These are phyloP conservation scores for Onthophagus taurus DNA, from an alignment of 1,140 invertebrate species.

Conservation along the genomic window DNA sequence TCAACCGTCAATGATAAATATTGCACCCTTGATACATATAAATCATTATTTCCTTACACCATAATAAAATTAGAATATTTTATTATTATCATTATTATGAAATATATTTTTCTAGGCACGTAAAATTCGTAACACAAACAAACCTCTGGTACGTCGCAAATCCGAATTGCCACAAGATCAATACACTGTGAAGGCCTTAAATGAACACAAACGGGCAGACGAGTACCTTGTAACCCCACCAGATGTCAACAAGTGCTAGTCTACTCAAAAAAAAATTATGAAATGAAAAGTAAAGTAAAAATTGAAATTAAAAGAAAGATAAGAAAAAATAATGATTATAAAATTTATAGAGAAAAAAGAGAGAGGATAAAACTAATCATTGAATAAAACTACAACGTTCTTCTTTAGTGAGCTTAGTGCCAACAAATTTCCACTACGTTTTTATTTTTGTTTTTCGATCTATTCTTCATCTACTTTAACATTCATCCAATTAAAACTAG, in stretches of 20 bases:
- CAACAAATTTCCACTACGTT: slow-evolving; percentile 19
- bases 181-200: slow-evolving; percentile 79
- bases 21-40: too few relatives aligned
- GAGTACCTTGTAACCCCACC: slow-evolving; percentile 75
- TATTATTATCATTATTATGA: too few relatives aligned
- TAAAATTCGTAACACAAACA: slow-evolving; percentile 59
- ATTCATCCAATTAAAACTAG: too few relatives aligned
- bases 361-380: too few relatives aligned
- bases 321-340: too few relatives aligned
- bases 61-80: too few relatives aligned
- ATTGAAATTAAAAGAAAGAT: too few relatives aligned
- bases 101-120: slow-evolving; percentile 26
- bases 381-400: too few relatives aligned
- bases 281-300: too few relatives aligned
- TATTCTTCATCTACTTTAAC: background rate
- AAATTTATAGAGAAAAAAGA: slow-evolving; percentile 5
- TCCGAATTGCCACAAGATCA: slow-evolving; percentile 89
- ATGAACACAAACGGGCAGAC: slow-evolving; percentile 85
- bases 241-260: slow-evolving; percentile 78
- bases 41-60: too few relatives aligned
- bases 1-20: too few relatives aligned
- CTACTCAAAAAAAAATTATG: slow-evolving; percentile 13
- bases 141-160: slow-evolving; percentile 84
- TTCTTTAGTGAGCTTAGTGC: slow-evolving; percentile 29
- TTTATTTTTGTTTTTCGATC: slow-evolving; percentile 5